phyloP scores from a whole-genome alignment of 2,888 invertebrate species.

The Athalia rosae region DNA sequence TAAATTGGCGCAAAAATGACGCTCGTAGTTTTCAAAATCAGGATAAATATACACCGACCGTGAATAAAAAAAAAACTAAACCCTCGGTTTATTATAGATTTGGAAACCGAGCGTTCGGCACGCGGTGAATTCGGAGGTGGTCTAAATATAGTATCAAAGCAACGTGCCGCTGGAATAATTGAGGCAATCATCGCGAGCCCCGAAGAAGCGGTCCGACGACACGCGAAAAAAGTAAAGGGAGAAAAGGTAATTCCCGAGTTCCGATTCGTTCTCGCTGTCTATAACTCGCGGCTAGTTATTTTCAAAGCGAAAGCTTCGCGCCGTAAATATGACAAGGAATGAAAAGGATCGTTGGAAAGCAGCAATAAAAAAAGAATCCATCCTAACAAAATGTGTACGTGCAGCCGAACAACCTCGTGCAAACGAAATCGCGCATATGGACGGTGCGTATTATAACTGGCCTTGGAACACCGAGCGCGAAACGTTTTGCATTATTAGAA shows the following conservation, averaged over 20 bases:
- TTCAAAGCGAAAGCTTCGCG: constrained; percentile 1
- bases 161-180: constrained; percentile 22
- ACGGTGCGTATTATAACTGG: too few species aligned
- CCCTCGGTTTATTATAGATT: neutral
- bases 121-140: neutral
- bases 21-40: too few species aligned
- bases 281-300: neutral
- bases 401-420: too few species aligned
- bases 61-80: too few species aligned
- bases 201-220: constrained; percentile 5
- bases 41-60: too few species aligned
- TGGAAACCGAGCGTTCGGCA: neutral
- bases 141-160: neutral
- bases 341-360: neutral
- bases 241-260: neutral
- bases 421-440: too few species aligned
- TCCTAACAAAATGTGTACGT: too few species aligned
- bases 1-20: too few species aligned
- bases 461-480: neutral
- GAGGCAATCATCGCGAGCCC: constrained; percentile 27
- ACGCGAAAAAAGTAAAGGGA: neutral
- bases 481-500: neutral
- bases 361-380: neutral
- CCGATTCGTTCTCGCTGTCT: constrained; percentile 22
- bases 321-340: neutral